Evolutionary conservation across 2,113 vertebrate genomes (phyloP).

Genomic region (Ifrita kowaldi): DNA sequence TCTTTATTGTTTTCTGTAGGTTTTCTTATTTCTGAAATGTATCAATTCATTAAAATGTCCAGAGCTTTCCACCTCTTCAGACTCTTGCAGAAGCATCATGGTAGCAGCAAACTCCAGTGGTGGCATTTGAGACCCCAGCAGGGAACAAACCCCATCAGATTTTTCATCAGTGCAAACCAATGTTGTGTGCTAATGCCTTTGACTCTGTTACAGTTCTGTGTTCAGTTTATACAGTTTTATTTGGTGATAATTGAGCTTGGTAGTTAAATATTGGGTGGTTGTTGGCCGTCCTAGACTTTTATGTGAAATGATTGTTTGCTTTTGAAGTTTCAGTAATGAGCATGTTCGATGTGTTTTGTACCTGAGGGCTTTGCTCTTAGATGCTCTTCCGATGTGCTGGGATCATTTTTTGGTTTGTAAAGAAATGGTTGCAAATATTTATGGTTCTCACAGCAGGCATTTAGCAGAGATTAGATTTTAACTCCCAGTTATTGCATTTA

Average conservation of each 20-base stretch:
- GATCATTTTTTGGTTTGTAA: neutral
- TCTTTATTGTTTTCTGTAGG: neutral
- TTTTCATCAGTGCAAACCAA: neutral
- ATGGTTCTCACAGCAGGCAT: neutral
- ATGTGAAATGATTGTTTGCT: neutral
- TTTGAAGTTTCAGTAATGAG: slow-evolving; percentile 22
- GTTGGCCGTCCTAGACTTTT: neutral
- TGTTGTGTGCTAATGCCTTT: neutral
- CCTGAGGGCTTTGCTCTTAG: neutral
- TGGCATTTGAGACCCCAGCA: neutral
- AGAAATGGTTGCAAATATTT: neutral
- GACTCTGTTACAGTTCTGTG: neutral
- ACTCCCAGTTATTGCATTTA: neutral
- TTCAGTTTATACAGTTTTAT: neutral
- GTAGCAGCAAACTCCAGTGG: neutral
- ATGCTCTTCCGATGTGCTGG: neutral
- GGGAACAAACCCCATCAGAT: neutral
- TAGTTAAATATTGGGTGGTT: neutral
- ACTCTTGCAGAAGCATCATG: neutral
- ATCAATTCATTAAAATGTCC: neutral
- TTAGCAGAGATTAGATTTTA: slow-evolving; percentile 3
- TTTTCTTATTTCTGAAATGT: neutral
- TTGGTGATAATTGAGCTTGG: slow-evolving; percentile 18
- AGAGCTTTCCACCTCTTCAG: neutral
- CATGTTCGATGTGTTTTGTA: neutral